phyloP scores from a whole-genome alignment of 64 coral and sea anemone species.

The Acropora yongei region DNA sequence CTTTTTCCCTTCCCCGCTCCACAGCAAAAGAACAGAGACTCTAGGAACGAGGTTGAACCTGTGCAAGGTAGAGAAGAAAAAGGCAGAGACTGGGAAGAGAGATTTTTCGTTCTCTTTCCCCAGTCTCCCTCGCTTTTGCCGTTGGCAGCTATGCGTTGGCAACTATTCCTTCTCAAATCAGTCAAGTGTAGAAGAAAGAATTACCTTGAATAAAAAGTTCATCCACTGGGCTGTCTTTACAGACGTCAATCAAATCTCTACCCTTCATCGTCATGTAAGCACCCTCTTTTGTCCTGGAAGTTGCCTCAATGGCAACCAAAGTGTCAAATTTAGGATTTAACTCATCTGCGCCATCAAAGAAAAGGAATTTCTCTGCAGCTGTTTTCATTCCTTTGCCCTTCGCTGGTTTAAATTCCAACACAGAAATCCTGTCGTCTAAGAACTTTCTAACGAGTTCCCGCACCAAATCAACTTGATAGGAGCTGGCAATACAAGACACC shows the following conservation, averaged over 20 bases:
- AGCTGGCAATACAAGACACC: slow-evolving; percentile 70
- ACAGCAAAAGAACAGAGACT: too few relatives aligned
- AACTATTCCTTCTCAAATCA: neutral
- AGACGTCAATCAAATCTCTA: slow-evolving; percentile 57
- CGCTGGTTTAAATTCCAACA: slow-evolving; percentile 59
- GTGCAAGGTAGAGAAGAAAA: too few relatives aligned
- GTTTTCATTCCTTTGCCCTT: neutral
- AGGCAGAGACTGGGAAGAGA: too few relatives aligned
- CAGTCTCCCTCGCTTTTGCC: too few relatives aligned
- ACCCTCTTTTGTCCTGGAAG: slow-evolving; percentile 37
- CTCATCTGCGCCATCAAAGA: slow-evolving; percentile 8
- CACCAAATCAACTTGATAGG: slow-evolving; percentile 61
- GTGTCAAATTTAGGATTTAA: slow-evolving; percentile 67
- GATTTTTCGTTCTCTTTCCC: too few relatives aligned
- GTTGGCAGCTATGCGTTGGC: too few relatives aligned
- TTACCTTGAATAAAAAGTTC: slow-evolving; percentile 84
- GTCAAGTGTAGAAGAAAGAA: neutral
- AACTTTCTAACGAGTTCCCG: slow-evolving; percentile 47
- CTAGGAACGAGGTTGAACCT: neutral
- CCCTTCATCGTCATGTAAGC: slow-evolving; percentile 78
- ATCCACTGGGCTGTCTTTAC: slow-evolving; percentile 78
- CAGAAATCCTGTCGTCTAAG: slow-evolving; percentile 3
- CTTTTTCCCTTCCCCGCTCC: too few relatives aligned
- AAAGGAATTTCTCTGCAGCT: slow-evolving; percentile 70
- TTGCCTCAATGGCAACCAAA: slow-evolving; percentile 84